Evolutionary conservation across 2,113 vertebrate genomes (phyloP).

Genomic region (Electrona antarctica): DNA sequence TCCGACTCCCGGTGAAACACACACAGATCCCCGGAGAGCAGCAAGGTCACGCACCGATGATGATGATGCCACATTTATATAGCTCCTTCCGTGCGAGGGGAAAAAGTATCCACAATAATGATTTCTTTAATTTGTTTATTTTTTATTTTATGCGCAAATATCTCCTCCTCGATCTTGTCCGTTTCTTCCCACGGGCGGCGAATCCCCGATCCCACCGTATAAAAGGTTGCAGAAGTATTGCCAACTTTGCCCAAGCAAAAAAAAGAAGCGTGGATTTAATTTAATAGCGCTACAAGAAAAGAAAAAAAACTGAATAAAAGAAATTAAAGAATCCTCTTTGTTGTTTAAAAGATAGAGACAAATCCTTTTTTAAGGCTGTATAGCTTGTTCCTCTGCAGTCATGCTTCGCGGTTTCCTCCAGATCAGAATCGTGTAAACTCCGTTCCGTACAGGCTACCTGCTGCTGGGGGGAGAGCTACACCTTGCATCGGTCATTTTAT

Average conservation of each 20-base stretch:
- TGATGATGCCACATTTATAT: constrained; percentile 69
- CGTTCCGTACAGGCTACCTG: constrained; percentile 69
- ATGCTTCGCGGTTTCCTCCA: constrained; percentile 48
- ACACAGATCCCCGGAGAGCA: constrained; percentile 65
- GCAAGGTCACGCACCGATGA: constrained; percentile 53
- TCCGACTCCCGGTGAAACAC: constrained; percentile 70
- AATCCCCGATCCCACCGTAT: constrained; percentile 33
- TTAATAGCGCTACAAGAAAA: constrained; percentile 20
- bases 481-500: constrained; percentile 73
- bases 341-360: constrained; percentile 8
- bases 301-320: no score
- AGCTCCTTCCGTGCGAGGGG: constrained; percentile 74
- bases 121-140: not conserved
- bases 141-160: constrained; percentile 2
- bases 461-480: constrained; percentile 63
- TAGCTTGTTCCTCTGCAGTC: constrained; percentile 37
- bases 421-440: constrained; percentile 61
- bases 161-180: constrained; percentile 26
- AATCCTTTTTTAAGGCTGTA: constrained; percentile 56
- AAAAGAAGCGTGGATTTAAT: constrained; percentile 54
- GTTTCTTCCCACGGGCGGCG: constrained; percentile 36
- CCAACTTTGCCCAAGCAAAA: constrained; percentile 35
- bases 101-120: constrained; percentile 56
- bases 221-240: constrained; percentile 39
- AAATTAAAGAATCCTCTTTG: constrained; percentile 22